These are phyloP conservation scores for Cygnus buccinator DNA, from an alignment of 2,113 vertebrate species.

Conservation along the genomic window DNA sequence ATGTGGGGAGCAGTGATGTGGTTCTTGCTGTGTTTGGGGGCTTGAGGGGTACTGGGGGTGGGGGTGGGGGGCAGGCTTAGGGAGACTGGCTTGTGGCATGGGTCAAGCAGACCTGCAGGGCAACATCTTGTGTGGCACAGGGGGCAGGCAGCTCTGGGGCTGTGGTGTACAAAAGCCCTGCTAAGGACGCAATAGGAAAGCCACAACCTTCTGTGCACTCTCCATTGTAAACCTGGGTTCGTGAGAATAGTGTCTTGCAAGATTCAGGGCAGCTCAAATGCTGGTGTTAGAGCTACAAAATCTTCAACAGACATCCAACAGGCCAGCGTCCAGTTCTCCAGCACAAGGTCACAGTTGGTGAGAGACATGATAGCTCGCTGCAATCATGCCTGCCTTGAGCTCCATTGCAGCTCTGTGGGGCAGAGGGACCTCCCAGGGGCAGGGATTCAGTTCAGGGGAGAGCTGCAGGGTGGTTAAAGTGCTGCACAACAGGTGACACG, in stretches of 20 bases:
- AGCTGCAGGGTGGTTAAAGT: neutral
- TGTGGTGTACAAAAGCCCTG: no score
- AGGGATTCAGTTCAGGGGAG: neutral
- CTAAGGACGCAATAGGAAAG: neutral
- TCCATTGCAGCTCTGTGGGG: neutral
- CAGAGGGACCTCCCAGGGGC: fast-evolving
- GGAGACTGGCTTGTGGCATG: no score
- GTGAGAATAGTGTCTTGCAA: fast-evolving
- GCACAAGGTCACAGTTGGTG: neutral
- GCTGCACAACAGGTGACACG: no score
- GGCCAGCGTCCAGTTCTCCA: neutral
- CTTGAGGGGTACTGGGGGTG: no score
- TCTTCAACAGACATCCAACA: neutral
- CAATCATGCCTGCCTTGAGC: neutral
- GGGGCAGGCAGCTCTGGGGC: no score
- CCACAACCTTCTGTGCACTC: neutral
- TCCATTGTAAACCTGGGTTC: neutral
- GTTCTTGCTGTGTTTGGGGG: no score
- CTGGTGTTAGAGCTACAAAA: neutral
- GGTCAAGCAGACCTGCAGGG: no score
- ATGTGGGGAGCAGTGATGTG: no score
- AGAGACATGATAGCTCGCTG: neutral
- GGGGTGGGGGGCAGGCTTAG: no score
- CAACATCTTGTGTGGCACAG: no score
- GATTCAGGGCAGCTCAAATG: neutral